These are phyloP conservation scores for Didymodactylos carnosus DNA, from an alignment of 2,888 invertebrate species.

Conservation along the genomic window DNA sequence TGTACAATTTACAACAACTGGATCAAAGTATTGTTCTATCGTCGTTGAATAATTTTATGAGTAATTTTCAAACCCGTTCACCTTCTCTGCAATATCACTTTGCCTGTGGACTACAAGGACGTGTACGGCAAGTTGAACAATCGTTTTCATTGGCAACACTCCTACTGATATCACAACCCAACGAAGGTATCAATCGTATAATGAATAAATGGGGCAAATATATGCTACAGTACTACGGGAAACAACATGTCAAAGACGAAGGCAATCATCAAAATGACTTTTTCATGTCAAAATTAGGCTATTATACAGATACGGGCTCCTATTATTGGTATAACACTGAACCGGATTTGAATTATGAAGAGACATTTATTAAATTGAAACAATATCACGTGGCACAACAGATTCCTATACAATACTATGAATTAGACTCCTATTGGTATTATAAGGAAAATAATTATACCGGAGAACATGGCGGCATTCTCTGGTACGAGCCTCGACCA, in stretches of 20 bases:
- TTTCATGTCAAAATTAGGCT: background rate
- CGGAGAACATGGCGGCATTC: constrained; percentile 17
- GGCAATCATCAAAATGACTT: background rate
- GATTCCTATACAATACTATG: constrained; percentile 16
- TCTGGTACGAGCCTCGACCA: constrained; percentile 17
- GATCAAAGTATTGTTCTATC: background rate
- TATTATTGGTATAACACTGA: constrained; percentile 25
- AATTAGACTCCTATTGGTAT: constrained; percentile 22
- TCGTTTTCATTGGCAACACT: background rate
- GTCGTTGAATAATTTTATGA: background rate
- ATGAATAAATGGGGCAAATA: background rate
- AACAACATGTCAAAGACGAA: background rate
- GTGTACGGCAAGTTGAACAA: background rate
- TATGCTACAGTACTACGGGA: background rate
- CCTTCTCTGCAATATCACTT: background rate
- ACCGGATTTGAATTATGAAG: constrained; percentile 19
- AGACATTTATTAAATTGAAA: constrained; percentile 21
- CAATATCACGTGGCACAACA: constrained; percentile 12
- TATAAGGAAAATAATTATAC: constrained; percentile 15
- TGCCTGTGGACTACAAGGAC: background rate
- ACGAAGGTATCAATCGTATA: background rate
- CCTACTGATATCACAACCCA: background rate
- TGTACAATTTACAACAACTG: background rate
- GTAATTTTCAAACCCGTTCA: background rate
- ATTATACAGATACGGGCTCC: constrained; percentile 19